phyloP scores from a whole-genome alignment of 2,113 vertebrate species.

The rat (Rattus norvegicus) region GRCr8 NC_086039.1:120429001-120429500 shows the following conservation, averaged over 20 bases:
- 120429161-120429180: neutral
- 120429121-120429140: conserved; percentile 11
- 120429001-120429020: neutral
- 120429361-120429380: neutral
- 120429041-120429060: conserved; percentile 13
- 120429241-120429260: neutral
- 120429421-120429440: conserved; percentile 22
- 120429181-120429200: neutral
- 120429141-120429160: neutral
- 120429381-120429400: neutral
- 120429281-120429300: conserved; percentile 9
- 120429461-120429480: neutral
- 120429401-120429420: conserved; percentile 16
- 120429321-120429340: neutral
- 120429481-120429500: neutral
- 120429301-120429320: neutral
- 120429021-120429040: neutral
- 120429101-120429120: neutral
- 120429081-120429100: neutral
- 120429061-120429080: neutral
- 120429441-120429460: neutral
- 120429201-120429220: too few relatives aligned
- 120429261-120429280: conserved; percentile 23
- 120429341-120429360: neutral
- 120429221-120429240: neutral